phyloP scores from a whole-genome alignment of 2,797 vertebrate species.

The Hybognathus amarus region DNA sequence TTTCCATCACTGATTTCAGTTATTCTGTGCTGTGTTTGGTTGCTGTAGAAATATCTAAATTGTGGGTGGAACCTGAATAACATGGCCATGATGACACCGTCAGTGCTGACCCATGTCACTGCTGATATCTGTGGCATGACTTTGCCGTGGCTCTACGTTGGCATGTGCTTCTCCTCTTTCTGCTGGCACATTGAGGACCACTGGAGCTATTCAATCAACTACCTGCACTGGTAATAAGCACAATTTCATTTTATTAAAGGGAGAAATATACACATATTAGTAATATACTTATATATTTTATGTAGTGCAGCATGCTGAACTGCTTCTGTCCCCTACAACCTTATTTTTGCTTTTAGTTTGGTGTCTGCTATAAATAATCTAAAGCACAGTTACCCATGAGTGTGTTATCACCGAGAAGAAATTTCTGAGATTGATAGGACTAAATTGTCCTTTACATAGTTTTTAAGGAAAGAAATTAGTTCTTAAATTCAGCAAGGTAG shows the following conservation, averaged over 20 bases:
- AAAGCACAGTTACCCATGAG: not conserved
- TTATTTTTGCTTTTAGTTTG: not conserved
- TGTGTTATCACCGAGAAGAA: not conserved
- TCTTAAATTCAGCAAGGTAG: not conserved
- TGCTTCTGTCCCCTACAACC: not conserved
- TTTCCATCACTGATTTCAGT: not conserved
- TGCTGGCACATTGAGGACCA: conserved; percentile 99
- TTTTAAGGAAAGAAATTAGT: not conserved
- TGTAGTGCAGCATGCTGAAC: not conserved
- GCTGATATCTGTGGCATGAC: conserved; percentile 99
- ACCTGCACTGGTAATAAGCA: conserved; percentile 89
- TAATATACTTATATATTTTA: not conserved
- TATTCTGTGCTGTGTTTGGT: conserved; percentile 23
- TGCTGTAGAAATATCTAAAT: conserved; percentile 88
- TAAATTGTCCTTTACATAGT: not conserved
- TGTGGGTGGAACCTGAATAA: conserved; percentile 99
- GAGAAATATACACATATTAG: not conserved
- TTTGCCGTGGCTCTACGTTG: conserved; percentile 95
- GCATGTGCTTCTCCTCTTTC: conserved; percentile 99
- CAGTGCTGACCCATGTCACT: conserved; percentile 94
- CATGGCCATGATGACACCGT: conserved; percentile 97
- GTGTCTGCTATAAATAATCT: not conserved
- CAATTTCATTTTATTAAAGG: not conserved
- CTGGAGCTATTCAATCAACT: conserved; percentile 99
- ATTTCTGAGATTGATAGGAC: not conserved